phyloP scores from a whole-genome alignment of 2,113 vertebrate genomes.

The Synchiropus splendidus region DNA sequence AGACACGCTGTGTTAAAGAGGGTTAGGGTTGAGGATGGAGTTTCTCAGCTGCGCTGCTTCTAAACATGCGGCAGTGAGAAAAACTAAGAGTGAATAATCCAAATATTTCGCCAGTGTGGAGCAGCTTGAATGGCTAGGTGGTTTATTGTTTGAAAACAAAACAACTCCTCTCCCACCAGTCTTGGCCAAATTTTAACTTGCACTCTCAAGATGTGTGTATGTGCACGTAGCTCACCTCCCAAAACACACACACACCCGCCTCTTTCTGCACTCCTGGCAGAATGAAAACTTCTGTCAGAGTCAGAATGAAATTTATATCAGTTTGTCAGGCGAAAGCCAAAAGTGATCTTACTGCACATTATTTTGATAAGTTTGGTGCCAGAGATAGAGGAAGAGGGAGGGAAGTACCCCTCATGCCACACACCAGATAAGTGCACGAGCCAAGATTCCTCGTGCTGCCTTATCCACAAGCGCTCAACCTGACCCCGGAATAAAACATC shows the following conservation, averaged over 20 bases:
- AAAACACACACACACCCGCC: conserved; percentile 5
- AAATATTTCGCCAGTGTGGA: too few relatives aligned
- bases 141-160: conserved; percentile 29
- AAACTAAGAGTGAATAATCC: conserved; percentile 22
- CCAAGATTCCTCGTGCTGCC: conserved; percentile 62
- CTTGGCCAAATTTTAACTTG: conserved; percentile 37
- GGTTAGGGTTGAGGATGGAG: conserved; percentile 3
- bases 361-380: conserved; percentile 72
- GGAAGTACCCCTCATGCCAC: conserved; percentile 56
- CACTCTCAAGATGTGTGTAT: conserved; percentile 26
- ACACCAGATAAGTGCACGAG: conserved; percentile 64
- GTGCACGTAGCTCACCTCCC: too few relatives aligned
- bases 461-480: conserved; percentile 52
- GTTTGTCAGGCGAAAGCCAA: conserved; percentile 64
- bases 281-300: conserved; percentile 70
- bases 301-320: conserved; percentile 75
- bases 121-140: too few relatives aligned
- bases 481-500: conserved; percentile 40
- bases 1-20: neutral
- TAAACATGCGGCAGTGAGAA: conserved; percentile 34
- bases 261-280: conserved; percentile 66
- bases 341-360: conserved; percentile 69
- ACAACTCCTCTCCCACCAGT: too few relatives aligned
- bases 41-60: conserved; percentile 12
- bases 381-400: conserved; percentile 68